Evolutionary conservation across 2,888 invertebrate species (phyloP).

Genomic region (Drosophila algonquin): DNA sequence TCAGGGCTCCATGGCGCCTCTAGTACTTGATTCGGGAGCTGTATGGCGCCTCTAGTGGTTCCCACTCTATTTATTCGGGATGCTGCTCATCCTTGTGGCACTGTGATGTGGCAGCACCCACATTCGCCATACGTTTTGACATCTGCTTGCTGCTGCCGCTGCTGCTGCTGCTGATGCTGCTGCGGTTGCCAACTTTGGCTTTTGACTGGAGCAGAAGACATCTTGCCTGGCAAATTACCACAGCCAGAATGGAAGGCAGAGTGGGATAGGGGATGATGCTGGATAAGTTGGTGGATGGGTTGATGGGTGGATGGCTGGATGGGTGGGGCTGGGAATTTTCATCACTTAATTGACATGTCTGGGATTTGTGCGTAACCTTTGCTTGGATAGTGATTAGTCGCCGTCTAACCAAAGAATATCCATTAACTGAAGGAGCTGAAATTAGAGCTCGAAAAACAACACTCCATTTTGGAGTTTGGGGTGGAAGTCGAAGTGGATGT

Average conservation of each 20-base stretch:
- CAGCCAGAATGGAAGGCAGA: background rate
- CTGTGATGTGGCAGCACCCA: slow-evolving; percentile 36
- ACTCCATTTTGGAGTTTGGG: slow-evolving; percentile 2
- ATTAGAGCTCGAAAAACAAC: background rate
- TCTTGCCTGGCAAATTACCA: slow-evolving; percentile 43
- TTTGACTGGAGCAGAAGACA: slow-evolving; percentile 37
- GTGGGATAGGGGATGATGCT: background rate
- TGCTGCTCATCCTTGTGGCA: background rate
- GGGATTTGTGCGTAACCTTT: slow-evolving; percentile 15
- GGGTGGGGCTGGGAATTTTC: slow-evolving; percentile 39
- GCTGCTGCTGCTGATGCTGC: slow-evolving; percentile 30
- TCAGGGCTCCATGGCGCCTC: background rate
- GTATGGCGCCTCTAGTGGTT: slow-evolving; percentile 9
- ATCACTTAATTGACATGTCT: slow-evolving; percentile 57
- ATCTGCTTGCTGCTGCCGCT: slow-evolving; percentile 21
- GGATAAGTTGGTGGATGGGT: background rate
- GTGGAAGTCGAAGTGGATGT: background rate
- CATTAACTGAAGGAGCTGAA: slow-evolving; percentile 24
- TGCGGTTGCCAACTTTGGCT: slow-evolving; percentile 44
- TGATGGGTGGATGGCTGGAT: background rate
- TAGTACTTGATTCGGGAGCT: too few species aligned
- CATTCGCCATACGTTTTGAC: slow-evolving; percentile 42
- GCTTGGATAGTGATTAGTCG: slow-evolving; percentile 25
- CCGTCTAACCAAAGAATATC: slow-evolving; percentile 16
- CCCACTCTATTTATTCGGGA: background rate